A percentile compares a stretch with the other conserved stretches of the same genome.
Evolutionary conservation across 2,888 invertebrate species (phyloP).

Genomic region (Epistrophella euchroma): DNA sequence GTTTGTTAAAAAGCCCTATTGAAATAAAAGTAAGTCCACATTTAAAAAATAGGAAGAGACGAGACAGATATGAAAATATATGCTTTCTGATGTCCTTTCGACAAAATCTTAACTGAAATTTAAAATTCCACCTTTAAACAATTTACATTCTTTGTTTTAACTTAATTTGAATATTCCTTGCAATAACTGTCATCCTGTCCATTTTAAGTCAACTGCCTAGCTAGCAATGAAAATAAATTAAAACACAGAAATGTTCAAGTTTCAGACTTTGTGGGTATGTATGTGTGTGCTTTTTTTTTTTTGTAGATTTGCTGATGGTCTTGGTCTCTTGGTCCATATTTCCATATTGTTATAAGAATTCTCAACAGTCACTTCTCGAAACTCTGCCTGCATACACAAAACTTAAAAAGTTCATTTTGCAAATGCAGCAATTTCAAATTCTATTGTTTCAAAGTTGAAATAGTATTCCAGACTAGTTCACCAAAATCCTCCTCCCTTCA

Average conservation of each 20-base stretch:
- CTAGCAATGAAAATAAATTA: constrained; percentile 14
- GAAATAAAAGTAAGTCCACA: too few relatives aligned
- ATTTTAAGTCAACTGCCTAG: neutral
- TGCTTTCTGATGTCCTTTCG: neutral
- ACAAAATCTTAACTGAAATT: neutral
- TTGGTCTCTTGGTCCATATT: neutral
- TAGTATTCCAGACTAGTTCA: constrained; percentile 15
- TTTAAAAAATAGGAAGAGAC: too few relatives aligned
- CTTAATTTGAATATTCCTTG: constrained; percentile 15
- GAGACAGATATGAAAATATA: too few relatives aligned
- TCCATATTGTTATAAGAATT: constrained; percentile 41
- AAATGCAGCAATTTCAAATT: constrained; percentile 56
- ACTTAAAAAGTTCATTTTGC: constrained; percentile 38
- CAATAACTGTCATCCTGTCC: constrained; percentile 35
- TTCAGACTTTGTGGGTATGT: neutral
- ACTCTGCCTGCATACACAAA: constrained; percentile 8
- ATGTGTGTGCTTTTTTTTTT: too few relatives aligned
- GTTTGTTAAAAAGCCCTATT: too few relatives aligned
- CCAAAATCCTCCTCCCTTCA: too few relatives aligned
- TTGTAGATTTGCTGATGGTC: neutral
- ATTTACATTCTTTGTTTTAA: neutral
- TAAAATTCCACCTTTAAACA: neutral
- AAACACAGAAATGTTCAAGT: constrained; percentile 4
- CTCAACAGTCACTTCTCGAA: constrained; percentile 15
- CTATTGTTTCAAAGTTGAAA: constrained; percentile 63